Base-by-base conservation (phyloP, 2,888 invertebrate species). In the Papilio gigon region DNA sequence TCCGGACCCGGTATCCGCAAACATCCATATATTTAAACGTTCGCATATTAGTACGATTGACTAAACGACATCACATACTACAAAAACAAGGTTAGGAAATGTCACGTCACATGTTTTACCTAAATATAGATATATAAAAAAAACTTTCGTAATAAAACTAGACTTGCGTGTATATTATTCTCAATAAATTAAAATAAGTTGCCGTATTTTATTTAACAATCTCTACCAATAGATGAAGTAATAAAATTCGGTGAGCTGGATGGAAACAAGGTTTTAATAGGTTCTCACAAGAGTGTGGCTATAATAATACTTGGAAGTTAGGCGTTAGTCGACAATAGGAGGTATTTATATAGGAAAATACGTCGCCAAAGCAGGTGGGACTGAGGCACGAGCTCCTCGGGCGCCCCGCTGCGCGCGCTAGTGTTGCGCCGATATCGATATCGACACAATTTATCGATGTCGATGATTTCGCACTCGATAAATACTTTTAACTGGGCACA, bases 361-460 rank as follows among this genome's bases (percentile, higher is more conserved):
- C 67, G 68, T 70, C 71, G 63, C 72, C 61, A 64, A 71, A 71
- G 75, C 75, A 74, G 76, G 76, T 73, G 76, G 69, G 70, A 70
- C 60, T 65, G 68, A 50, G 68, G 63, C 71, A 72, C 68, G 78
- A 78, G 77, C 79, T 76, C 70, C 76, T 72, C 77, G 72, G 78
- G 66, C 76, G 80, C 82, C 78, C 83, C 80, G 67, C 65, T 65
- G 83, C 63, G 80, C 63, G 71, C 74, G 73, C 75, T 60, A 65
- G 62, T 65, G 65, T 71, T 25, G 61, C 58, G 42, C 65, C 40
- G 67, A 68, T 82, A 81, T 80, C 47, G 70, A 69, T 82, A 81
- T 80, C 81, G 82, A 83, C 59, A 68, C 59, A 81, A 81, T 79
- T 80, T 80, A 82, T 82, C 78, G 80, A 81, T 76, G 71, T 72